A percentile compares a stretch with the other conserved stretches of the same genome.
These are phyloP conservation scores for Heliconius nattereri DNA, from an alignment of 1,140 invertebrate species.

Conservation along the genomic window DNA sequence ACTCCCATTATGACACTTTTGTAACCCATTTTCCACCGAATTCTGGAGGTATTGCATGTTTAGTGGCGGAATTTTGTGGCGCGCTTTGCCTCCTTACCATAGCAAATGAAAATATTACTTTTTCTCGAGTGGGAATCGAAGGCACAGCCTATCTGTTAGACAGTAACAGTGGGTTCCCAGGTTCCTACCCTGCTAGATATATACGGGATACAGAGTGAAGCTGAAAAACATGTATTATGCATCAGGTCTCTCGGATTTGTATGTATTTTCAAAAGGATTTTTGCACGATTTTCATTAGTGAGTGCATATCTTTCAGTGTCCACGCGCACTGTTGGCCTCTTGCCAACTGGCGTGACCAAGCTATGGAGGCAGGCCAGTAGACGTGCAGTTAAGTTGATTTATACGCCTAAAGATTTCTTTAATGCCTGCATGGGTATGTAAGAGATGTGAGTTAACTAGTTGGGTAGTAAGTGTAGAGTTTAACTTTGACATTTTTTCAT, in stretches of 20 bases:
- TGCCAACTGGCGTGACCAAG: neutral
- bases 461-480: neutral
- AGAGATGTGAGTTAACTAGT: neutral
- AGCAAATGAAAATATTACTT: no score
- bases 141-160: no score
- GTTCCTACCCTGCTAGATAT: no score
- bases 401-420: constrained; percentile 12
- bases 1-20: no score
- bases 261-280: neutral
- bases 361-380: neutral
- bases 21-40: no score
- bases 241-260: neutral
- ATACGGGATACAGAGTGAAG: no score
- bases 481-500: neutral
- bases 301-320: constrained; percentile 9
- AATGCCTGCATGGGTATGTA: neutral
- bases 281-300: neutral
- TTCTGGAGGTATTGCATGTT: no score
- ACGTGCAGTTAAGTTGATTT: constrained; percentile 14
- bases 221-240: neutral
- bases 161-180: no score
- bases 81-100: no score
- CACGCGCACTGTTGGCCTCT: neutral
- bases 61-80: no score
- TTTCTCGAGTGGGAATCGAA: no score